Evolutionary conservation across 2,888 invertebrate species (phyloP).

Genomic region (Tipula helvola): DNA sequence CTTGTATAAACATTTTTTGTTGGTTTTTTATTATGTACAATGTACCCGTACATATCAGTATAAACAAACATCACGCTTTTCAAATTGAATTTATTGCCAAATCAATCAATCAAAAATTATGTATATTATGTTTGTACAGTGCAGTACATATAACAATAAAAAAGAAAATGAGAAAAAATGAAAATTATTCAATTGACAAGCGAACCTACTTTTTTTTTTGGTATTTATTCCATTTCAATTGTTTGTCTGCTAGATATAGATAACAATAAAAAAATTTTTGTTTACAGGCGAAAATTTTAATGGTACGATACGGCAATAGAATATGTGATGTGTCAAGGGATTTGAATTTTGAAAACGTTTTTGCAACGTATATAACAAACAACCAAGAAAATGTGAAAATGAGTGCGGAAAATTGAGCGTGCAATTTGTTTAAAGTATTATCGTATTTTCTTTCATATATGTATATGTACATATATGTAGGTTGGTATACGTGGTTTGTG

Average conservation of each 20-base stretch:
- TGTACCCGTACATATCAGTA: too few species aligned
- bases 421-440: background rate
- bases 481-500: too few species aligned
- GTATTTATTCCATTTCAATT: background rate
- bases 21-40: too few species aligned
- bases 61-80: too few species aligned
- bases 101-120: background rate
- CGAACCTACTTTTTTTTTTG: background rate
- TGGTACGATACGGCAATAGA: background rate
- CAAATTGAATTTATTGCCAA: background rate
- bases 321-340: background rate
- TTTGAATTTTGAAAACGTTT: background rate
- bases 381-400: background rate
- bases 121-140: background rate
- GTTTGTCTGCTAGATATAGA: background rate
- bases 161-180: background rate
- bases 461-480: too few species aligned
- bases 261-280: background rate
- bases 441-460: too few species aligned
- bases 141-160: background rate
- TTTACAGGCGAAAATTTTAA: background rate
- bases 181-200: background rate
- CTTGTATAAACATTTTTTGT: too few species aligned
- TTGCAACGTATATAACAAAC: background rate
- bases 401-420: background rate